These are phyloP conservation scores for Condylostylus longicornis DNA, from an alignment of 1,140 invertebrate species.

Conservation along the genomic window DNA sequence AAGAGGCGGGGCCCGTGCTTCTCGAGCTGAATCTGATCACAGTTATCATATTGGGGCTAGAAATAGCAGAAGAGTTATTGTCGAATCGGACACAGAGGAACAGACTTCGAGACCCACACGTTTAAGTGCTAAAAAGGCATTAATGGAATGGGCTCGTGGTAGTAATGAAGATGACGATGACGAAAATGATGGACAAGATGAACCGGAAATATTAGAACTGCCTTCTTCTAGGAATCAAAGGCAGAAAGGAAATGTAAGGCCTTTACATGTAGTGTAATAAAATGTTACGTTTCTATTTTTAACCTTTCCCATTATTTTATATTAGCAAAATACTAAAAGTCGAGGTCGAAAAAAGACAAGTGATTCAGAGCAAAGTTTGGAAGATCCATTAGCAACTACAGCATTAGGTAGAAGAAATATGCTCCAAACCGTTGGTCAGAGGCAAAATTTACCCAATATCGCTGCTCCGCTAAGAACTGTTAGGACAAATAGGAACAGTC, in stretches of 20 bases:
- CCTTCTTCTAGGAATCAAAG: too few relatives aligned
- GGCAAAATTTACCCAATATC: too few relatives aligned
- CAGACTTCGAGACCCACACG: conserved; percentile 20
- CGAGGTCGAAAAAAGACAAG: conserved; percentile 4
- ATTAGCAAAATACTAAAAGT: too few relatives aligned
- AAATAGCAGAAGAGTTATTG: conserved; percentile 24
- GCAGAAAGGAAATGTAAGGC: too few relatives aligned
- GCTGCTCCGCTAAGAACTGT: too few relatives aligned
- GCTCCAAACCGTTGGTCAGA: too few relatives aligned
- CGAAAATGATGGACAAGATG: conserved; percentile 10
- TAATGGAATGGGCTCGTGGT: conserved; percentile 21
- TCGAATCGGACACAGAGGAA: conserved; percentile 24
- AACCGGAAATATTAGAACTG: too few relatives aligned
- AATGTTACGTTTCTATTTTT: too few relatives aligned
- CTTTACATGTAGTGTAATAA: too few relatives aligned
- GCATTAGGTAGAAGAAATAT: background rate
- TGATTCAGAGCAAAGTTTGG: background rate
- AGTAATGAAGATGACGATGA: conserved; percentile 23
- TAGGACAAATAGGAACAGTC: conserved; percentile 28
- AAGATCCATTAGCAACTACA: background rate
- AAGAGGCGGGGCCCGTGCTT: conserved; percentile 7
- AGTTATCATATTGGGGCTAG: conserved; percentile 28
- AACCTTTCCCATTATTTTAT: too few relatives aligned
- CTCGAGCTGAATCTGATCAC: conserved; percentile 25
- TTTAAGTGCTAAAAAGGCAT: conserved; percentile 20